These are phyloP conservation scores for Columba guinea DNA, from an alignment of 2,797 vertebrate genomes.

Conservation along the genomic window DNA sequence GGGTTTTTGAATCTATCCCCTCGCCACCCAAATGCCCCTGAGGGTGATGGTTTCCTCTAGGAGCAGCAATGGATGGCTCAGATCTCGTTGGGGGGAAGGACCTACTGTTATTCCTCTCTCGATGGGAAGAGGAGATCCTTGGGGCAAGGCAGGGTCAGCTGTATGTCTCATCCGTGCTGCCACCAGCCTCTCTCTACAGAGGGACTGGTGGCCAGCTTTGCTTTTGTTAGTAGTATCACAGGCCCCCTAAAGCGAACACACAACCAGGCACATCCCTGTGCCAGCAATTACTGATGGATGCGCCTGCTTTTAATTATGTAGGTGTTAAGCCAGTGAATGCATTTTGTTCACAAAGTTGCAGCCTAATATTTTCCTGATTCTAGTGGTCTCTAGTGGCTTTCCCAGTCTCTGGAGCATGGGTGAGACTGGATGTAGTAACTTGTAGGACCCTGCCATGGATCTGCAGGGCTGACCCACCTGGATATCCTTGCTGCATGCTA, in stretches of 20 bases:
- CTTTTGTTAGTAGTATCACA: neutral
- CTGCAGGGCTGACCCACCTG: accelerated
- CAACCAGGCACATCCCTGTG: neutral
- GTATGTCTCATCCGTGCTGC: accelerated
- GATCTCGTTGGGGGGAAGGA: neutral
- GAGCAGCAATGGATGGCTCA: neutral
- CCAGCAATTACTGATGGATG: neutral
- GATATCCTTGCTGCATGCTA: neutral
- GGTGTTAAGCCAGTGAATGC: conserved; percentile 15
- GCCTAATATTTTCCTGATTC: neutral
- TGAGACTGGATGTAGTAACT: neutral
- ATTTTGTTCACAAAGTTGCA: conserved; percentile 24
- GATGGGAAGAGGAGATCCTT: neutral
- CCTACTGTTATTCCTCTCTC: neutral
- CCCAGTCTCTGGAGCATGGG: neutral
- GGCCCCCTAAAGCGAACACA: neutral
- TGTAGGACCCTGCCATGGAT: neutral
- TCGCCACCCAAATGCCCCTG: neutral
- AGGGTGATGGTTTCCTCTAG: neutral
- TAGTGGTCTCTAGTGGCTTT: neutral
- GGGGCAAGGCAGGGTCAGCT: neutral
- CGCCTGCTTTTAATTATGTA: neutral
- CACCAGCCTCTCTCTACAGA: neutral
- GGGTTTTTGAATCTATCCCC: neutral
- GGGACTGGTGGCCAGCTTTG: neutral